Base-by-base conservation (phyloP, 2,888 invertebrate species). In the Zygaena filipendulae region DNA sequence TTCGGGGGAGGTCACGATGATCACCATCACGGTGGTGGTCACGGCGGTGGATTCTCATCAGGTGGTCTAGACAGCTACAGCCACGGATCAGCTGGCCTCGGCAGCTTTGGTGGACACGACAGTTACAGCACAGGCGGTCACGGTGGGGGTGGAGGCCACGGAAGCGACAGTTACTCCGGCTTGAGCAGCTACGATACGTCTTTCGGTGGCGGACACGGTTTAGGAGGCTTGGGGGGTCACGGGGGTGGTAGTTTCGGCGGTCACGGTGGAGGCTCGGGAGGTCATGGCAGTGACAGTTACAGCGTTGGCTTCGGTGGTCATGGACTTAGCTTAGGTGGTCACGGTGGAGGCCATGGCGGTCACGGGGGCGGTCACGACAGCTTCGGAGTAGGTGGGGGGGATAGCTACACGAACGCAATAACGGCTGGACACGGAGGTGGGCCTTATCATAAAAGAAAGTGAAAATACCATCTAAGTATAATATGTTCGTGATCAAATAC, bases 361-460 rank as follows among this genome's bases (percentile, higher is more conserved):
- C 47, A 47, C 26, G 49, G 56, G 2, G 49, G 57, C n/a, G 46
- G 49, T 13, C 13, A 36, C 28, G 21, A 39, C 30, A 18, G 39
- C 27, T 21, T 40, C 41, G 45, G 50, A 11, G 39, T 45, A 23
- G 54, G 47, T 25, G 66, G 60, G 6, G 70, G 66, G 33, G 81
- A 70, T 40, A 80, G 68, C 38, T 80, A 71, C 49, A 70, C 63
- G 18, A 70, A 61, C 37, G 77, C 69, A 32, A 51, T 71, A 27
- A 49, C 61, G 11, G 59, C 80, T 3, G 81, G 81, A 9, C 77
- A 79, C 36, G 79, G 80, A 1, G 79, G 80, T 9, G 81, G 81
- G 1, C 77, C 75, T 2, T 79, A 79, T 42, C 72, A 64, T 36
- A 52, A 59, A 46, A 55, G 58, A 38, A 60, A 64, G 40, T 60